Evolutionary conservation across 2,797 vertebrate genomes (phyloP).

Genomic region (Protonibea diacanthus): DNA sequence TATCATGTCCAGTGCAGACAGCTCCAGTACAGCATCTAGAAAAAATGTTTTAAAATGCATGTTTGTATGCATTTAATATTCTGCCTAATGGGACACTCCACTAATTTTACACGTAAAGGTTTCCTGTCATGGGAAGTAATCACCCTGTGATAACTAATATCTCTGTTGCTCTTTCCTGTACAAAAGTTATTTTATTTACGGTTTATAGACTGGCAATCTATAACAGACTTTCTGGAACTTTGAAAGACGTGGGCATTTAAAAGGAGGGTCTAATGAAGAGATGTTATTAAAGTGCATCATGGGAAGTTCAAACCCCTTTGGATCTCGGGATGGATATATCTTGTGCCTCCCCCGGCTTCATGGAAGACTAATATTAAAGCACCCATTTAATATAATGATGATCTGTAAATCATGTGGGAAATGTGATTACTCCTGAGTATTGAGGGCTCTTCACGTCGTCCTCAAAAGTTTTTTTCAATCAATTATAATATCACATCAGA

Average conservation of each 20-base stretch:
- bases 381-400: neutral
- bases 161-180: neutral
- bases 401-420: neutral
- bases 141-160: neutral
- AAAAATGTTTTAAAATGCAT: neutral
- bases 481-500: neutral
- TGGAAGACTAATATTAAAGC: slow-evolving; percentile 3
- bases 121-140: neutral
- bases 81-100: no score
- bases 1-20: neutral
- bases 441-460: neutral
- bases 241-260: neutral
- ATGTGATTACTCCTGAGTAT: neutral
- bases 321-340: neutral
- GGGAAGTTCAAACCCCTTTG: neutral
- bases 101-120: neutral
- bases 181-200: neutral
- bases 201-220: neutral
- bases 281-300: neutral
- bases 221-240: neutral
- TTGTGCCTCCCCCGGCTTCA: neutral
- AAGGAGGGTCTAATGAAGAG: neutral
- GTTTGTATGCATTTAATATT: neutral
- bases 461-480: neutral
- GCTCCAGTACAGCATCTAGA: neutral